Conservation (phyloP, 2,888 invertebrate species). For the Pseudolycoriella hygida region DNA sequence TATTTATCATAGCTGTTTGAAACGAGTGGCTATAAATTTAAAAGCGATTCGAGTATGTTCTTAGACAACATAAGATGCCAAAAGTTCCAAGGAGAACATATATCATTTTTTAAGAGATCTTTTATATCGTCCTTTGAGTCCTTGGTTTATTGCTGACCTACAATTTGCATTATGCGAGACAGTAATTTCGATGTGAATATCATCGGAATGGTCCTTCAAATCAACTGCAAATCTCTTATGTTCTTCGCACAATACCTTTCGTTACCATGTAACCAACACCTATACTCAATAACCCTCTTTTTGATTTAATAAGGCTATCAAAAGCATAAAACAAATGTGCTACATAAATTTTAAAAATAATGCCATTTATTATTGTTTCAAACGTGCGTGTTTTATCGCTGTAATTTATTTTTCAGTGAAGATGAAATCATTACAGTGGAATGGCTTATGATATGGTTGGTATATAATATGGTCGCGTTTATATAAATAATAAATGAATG, state of each 20-base stretch:
- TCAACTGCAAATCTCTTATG: too few relatives aligned
- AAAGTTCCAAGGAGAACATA: neutral
- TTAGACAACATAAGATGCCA: neutral
- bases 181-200: too few relatives aligned
- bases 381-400: constrained; percentile 7
- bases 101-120: too few relatives aligned
- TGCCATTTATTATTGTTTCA: constrained; percentile 9
- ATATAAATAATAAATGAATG: too few relatives aligned
- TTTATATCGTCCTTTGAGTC: too few relatives aligned
- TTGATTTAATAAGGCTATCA: constrained; percentile 5
- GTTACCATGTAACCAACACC: too few relatives aligned
- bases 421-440: constrained; percentile 5
- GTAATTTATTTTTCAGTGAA: constrained; percentile 10
- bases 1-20: neutral
- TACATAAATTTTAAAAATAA: constrained; percentile 11
- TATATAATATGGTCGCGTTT: too few relatives aligned
- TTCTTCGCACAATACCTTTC: too few relatives aligned
- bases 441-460: too few relatives aligned
- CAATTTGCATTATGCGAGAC: too few relatives aligned
- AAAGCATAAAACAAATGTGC: constrained; percentile 9
- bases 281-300: neutral
- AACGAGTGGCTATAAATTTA: neutral
- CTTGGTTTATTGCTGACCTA: too few relatives aligned
- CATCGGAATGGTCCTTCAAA: too few relatives aligned
- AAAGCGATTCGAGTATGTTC: neutral